A percentile compares a stretch with the other conserved stretches of the same genome.
phyloP scores from a whole-genome alignment of 2,113 vertebrate species.

The Clarias magur region DNA sequence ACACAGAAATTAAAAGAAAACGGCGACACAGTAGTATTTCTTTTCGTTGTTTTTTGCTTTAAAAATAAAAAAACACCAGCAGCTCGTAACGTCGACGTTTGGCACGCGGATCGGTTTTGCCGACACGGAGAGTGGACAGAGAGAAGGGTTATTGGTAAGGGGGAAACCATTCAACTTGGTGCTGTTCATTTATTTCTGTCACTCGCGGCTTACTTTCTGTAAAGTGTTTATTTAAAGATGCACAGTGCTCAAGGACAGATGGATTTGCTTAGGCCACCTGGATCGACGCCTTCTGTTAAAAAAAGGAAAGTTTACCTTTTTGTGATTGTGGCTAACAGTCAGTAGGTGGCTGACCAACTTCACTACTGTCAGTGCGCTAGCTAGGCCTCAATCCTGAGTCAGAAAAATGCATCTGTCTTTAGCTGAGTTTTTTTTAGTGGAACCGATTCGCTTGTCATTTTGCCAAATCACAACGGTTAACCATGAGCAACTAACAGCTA shows the following conservation, averaged over 20 bases:
- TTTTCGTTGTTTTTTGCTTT: conserved; percentile 41
- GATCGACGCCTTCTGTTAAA: background rate
- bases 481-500: conserved; percentile 48
- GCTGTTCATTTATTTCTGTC: background rate
- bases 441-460: background rate
- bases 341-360: conserved; percentile 30
- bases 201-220: background rate
- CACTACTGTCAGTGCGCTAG: conserved; percentile 41
- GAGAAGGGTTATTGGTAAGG: conserved; percentile 84
- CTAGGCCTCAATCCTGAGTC: conserved; percentile 45
- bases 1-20: background rate
- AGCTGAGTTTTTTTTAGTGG: conserved; percentile 11
- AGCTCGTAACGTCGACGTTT: conserved; percentile 56
- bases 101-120: conserved; percentile 74
- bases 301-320: conserved; percentile 13
- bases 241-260: background rate
- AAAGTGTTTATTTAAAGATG: background rate
- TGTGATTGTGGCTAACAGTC: background rate
- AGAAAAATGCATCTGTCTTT: conserved; percentile 11
- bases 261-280: background rate
- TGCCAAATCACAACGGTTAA: background rate
- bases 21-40: conserved; percentile 28
- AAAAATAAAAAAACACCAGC: conserved; percentile 18
- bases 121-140: conserved; percentile 73
- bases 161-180: conserved; percentile 27